Evolutionary conservation across 2,888 invertebrate species (phyloP).

Genomic region (Conops quadrifasciatus): DNA sequence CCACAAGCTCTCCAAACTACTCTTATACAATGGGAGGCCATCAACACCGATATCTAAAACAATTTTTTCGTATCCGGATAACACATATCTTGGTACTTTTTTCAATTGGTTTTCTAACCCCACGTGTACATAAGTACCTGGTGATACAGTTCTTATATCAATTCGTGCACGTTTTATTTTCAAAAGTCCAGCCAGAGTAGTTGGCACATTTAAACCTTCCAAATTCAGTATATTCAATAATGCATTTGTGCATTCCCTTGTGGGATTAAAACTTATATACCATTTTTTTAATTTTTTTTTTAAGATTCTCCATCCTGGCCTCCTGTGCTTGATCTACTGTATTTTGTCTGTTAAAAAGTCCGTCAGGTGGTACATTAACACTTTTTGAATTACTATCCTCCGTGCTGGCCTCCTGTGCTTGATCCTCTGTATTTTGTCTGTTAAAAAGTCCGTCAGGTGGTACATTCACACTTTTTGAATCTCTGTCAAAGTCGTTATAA

Average conservation of each 20-base stretch:
- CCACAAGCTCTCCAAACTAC: background rate
- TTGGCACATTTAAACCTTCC: background rate
- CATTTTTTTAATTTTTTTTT: conserved; percentile 8
- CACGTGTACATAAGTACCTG: too few relatives aligned
- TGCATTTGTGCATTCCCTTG: background rate
- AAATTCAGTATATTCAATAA: conserved; percentile 3
- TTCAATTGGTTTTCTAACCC: too few relatives aligned
- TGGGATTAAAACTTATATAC: background rate
- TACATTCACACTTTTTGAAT: too few relatives aligned
- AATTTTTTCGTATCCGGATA: background rate
- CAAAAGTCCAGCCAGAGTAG: background rate
- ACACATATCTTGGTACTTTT: background rate
- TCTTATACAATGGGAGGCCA: background rate
- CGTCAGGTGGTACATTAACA: too few relatives aligned
- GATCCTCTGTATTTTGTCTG: too few relatives aligned
- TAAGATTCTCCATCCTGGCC: background rate
- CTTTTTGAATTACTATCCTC: too few relatives aligned
- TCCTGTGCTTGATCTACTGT: too few relatives aligned
- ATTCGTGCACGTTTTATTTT: background rate
- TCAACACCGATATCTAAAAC: background rate
- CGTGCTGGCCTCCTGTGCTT: too few relatives aligned
- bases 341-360: too few relatives aligned
- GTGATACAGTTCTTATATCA: background rate
- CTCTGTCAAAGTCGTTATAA: too few relatives aligned
- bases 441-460: too few relatives aligned